Conservation (phyloP, 2,113 vertebrate genomes). For the Todiramphus saurophagus region DNA sequence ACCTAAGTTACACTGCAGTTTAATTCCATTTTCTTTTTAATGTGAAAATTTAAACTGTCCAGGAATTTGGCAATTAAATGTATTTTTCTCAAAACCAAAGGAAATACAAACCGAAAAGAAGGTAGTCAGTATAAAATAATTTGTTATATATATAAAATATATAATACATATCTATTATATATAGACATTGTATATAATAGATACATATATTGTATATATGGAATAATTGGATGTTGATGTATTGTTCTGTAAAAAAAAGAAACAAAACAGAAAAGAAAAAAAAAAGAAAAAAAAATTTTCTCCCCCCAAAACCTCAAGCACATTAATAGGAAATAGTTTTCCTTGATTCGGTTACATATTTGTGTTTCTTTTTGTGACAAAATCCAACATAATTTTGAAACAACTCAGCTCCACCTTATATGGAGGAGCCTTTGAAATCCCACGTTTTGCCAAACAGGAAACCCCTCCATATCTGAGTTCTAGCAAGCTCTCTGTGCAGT, state of each 20-base stretch:
- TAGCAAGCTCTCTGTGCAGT: background rate
- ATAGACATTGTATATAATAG: too few species aligned
- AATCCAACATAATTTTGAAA: background rate
- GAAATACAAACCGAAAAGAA: background rate
- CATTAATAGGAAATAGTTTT: background rate
- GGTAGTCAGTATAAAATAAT: background rate
- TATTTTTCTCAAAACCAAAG: background rate
- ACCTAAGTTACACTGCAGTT: background rate
- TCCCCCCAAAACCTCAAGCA: rapidly evolving
- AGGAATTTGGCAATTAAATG: background rate
- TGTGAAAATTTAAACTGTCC: background rate
- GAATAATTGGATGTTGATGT: background rate
- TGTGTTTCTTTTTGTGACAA: background rate
- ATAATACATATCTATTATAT: too few species aligned
- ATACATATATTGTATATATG: too few species aligned
- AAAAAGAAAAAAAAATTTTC: background rate
- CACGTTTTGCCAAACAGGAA: background rate
- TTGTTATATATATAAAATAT: too few species aligned
- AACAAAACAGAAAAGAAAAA: background rate
- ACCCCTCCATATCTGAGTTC: background rate
- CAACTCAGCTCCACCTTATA: background rate
- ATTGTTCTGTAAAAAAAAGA: background rate
- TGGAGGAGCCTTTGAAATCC: background rate
- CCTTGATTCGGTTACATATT: background rate
- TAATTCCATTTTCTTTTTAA: background rate